Base-by-base conservation (phyloP, 2,797 vertebrate genomes). In the Coregonus suidteri region DNA sequence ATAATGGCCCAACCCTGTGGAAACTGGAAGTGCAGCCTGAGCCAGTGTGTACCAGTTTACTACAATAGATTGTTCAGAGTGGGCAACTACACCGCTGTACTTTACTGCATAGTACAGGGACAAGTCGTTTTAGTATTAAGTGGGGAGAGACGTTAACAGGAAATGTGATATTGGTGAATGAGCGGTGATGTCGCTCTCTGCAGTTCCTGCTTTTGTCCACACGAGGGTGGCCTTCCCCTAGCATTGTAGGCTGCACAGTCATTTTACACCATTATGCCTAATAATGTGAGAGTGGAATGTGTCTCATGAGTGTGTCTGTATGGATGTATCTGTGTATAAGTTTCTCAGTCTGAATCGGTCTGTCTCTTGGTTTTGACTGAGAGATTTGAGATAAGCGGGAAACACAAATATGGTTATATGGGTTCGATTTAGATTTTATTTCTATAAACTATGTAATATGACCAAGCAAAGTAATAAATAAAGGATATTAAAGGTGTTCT, bases 231-330 rank as follows among this genome's bases (percentile, higher is more conserved):
- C 30, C 9, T 89, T 86, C 83, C 65, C 83, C 78, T 76, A 81
- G 76, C 79, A 77, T 77, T 37, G 15, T 52, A 25, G 79, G 74
- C 82, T 85, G 67, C 78, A 54, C 31, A 80, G 81, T 89, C 75
- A 66, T 84, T 87, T 85, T 82, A 83, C 87, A 89, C 90, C 84
- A 52, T 67, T 86, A 85, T 89, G 87, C 88, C 90, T 90, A 83
- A 76, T 88, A 83, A 76, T 88, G 85, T 84, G 85, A 89, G 83
- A 41, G 76, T 75, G 67, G 72, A 78, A 37, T 77, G 62, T 72
- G 71, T 66, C 54, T 73, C 67, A 78, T 52, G 47, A 20, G 41
- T 69, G 69, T 71, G 56, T 75, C 35, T 18, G 53, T 14, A 41
- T 73, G 59, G 53, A 25, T 25, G 25, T 25, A 25, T 25, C 25